A percentile compares a stretch with the other conserved stretches of the same genome.
These are phyloP conservation scores for Mactromeris polynyma DNA, from an alignment of 2,888 invertebrate genomes.

Conservation along the genomic window DNA sequence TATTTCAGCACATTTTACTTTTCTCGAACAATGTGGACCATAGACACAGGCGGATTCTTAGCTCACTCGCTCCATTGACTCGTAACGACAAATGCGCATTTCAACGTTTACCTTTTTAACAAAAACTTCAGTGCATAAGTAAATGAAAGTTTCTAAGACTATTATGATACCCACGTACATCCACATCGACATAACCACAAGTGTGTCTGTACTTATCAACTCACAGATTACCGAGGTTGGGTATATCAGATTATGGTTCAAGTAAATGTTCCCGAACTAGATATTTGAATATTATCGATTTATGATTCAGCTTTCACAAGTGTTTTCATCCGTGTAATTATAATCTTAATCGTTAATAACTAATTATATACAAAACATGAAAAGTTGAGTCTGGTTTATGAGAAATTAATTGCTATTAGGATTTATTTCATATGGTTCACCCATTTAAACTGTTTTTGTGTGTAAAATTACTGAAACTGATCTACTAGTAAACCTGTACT, in stretches of 20 bases:
- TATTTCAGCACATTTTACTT: too few relatives aligned
- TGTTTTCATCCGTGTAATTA: background rate
- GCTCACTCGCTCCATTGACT: too few relatives aligned
- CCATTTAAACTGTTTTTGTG: background rate
- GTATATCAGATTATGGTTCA: background rate
- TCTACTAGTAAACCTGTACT: background rate
- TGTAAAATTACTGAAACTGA: background rate
- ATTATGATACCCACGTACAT: background rate
- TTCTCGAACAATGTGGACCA: too few relatives aligned
- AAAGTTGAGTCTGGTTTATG: background rate
- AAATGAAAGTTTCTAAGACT: too few relatives aligned
- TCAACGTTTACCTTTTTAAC: too few relatives aligned
- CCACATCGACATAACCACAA: background rate
- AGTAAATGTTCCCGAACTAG: background rate
- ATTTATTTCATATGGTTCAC: background rate
- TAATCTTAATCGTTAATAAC: background rate
- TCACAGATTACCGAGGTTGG: background rate
- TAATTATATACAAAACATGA: background rate
- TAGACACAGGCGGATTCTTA: too few relatives aligned
- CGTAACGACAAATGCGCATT: too few relatives aligned
- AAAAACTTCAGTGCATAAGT: too few relatives aligned
- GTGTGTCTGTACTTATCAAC: background rate
- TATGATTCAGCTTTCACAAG: background rate
- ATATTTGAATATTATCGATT: background rate
- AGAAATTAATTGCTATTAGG: background rate